These are phyloP conservation scores for Oreochromis niloticus DNA, from an alignment of 2,113 vertebrate genomes.

Conservation along the genomic window DNA sequence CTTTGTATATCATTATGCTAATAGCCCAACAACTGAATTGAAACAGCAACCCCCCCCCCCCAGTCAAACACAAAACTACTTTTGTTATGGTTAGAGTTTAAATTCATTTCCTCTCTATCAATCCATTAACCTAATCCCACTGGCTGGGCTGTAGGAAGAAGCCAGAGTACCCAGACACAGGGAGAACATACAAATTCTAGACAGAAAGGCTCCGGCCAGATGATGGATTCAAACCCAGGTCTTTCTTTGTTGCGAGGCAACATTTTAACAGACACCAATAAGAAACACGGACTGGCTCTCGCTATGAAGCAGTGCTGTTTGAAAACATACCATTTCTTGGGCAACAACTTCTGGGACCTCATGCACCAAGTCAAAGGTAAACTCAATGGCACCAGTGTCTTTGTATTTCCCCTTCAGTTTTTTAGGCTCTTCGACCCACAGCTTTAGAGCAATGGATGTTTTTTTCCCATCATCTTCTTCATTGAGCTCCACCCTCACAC, in stretches of 20 bases:
- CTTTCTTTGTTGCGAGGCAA: not conserved
- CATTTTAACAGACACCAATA: not conserved
- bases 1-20: not conserved
- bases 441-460: slow-evolving; percentile 89
- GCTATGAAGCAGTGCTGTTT: not conserved
- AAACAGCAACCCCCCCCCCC: not conserved
- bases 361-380: slow-evolving; percentile 90
- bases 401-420: slow-evolving; percentile 98
- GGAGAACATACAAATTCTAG: not conserved
- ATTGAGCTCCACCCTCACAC: slow-evolving; percentile 94
- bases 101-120: not conserved
- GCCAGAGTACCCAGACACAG: not conserved
- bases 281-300: not conserved
- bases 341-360: slow-evolving; percentile 94
- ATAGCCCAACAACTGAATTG: not conserved
- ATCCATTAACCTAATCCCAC: not conserved
- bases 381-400: slow-evolving; percentile 96
- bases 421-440: slow-evolving; percentile 97
- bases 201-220: not conserved
- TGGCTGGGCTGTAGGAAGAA: not conserved
- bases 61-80: not conserved
- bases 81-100: not conserved
- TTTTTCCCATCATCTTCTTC: slow-evolving; percentile 95
- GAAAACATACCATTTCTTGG: slow-evolving; percentile 89
- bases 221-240: not conserved